These are phyloP conservation scores for Atethmia centrago DNA, from an alignment of 2,888 invertebrate genomes.

Conservation along the genomic window DNA sequence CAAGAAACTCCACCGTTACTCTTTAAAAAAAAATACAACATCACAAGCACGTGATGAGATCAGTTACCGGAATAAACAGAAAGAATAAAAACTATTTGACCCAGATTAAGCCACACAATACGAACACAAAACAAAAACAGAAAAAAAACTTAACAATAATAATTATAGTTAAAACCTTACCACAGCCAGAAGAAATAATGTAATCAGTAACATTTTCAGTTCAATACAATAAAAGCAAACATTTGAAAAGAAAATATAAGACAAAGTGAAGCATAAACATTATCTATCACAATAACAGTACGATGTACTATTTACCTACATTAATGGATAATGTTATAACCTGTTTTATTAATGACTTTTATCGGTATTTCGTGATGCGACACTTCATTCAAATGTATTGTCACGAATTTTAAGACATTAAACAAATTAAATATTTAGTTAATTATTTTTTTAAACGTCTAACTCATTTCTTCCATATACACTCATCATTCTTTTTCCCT, in stretches of 20 bases:
- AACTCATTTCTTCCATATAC: background rate
- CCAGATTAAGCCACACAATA: too few species aligned
- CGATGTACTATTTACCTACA: background rate
- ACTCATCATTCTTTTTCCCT: background rate
- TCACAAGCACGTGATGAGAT: background rate
- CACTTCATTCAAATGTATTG: background rate
- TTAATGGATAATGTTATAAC: background rate
- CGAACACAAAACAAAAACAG: background rate
- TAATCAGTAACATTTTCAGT: background rate
- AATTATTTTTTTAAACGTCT: background rate
- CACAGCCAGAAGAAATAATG: slow-evolving; percentile 8
- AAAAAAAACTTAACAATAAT: background rate
- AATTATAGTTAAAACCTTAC: slow-evolving; percentile 12
- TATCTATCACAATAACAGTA: background rate
- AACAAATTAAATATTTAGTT: background rate
- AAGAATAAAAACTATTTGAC: too few species aligned
- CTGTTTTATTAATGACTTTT: background rate
- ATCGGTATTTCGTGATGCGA: slow-evolving; percentile 5
- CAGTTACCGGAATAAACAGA: background rate
- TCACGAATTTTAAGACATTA: background rate
- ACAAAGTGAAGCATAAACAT: background rate
- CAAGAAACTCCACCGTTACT: too few species aligned
- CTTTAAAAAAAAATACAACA: too few species aligned
- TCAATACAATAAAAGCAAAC: background rate
- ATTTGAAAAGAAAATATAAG: background rate